These are phyloP conservation scores for Macquaria ambigua DNA, from an alignment of 2,113 vertebrate genomes.

Conservation along the genomic window DNA sequence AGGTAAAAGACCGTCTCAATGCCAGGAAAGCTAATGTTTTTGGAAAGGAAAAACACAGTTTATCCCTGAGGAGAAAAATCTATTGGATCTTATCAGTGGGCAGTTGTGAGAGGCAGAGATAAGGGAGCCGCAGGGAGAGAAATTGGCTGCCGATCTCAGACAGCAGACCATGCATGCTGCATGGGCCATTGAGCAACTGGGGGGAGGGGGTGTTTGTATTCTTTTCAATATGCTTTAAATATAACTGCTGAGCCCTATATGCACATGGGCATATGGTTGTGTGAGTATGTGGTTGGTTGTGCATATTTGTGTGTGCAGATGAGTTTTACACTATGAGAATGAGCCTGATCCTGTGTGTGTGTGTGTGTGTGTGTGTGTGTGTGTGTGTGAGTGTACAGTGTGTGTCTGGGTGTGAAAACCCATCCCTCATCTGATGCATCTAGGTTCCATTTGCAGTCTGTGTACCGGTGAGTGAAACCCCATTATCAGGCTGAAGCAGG, in stretches of 20 bases:
- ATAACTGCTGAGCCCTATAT: conserved; percentile 10
- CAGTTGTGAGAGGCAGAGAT: conserved; percentile 74
- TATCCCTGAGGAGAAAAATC: conserved; percentile 66
- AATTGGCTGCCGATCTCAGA: conserved; percentile 63
- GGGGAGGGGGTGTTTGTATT: conserved; percentile 1
- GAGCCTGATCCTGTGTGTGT: conserved; percentile 14
- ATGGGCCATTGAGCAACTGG: conserved; percentile 32
- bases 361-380: conserved; percentile 11
- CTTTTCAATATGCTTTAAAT: conserved; percentile 53
- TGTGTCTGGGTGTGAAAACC: conserved; percentile 53
- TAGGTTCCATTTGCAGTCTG: conserved; percentile 71
- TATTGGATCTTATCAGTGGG: conserved; percentile 73
- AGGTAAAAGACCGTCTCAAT: conserved; percentile 38
- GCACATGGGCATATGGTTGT: conserved; percentile 19
- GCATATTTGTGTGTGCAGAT: background rate
- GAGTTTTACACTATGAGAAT: conserved; percentile 1
- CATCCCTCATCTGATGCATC: conserved; percentile 70
- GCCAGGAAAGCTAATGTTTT: conserved; percentile 55
- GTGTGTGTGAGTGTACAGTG: conserved; percentile 14
- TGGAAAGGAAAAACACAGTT: conserved; percentile 59
- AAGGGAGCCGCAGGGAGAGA: conserved; percentile 61
- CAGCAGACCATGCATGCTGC: conserved; percentile 32
- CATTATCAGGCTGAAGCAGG: conserved; percentile 78
- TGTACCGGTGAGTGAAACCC: conserved; percentile 79
- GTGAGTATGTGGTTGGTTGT: background rate